Evolutionary conservation across 2,797 vertebrate genomes (phyloP).

Genomic region (Sternarchorhynchus goeldii): DNA sequence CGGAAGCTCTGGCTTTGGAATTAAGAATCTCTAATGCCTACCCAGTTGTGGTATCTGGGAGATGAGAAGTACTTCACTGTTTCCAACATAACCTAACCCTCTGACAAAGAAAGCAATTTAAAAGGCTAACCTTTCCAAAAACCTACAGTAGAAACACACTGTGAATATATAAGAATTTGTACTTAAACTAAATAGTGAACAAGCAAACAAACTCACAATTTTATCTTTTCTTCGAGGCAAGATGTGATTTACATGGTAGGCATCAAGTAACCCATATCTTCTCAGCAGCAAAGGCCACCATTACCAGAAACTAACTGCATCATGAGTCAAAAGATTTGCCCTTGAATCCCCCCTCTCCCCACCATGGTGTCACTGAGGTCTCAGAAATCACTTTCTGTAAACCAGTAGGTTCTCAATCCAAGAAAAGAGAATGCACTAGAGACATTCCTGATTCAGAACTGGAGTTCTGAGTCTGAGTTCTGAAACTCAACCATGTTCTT

Average conservation of each 20-base stretch:
- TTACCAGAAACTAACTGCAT: constrained; percentile 7
- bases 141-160: neutral
- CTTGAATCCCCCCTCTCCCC: constrained; percentile 11
- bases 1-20: constrained; percentile 10
- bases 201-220: neutral
- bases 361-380: constrained; percentile 22
- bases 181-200: constrained; percentile 1
- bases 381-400: constrained; percentile 12
- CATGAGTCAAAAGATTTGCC: constrained; percentile 11
- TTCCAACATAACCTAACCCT: neutral
- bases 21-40: neutral
- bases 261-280: neutral
- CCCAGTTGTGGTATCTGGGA: neutral
- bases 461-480: neutral
- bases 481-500: constrained; percentile 3
- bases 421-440: constrained; percentile 5
- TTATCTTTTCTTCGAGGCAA: neutral
- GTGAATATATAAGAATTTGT: neutral
- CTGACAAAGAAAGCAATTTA: neutral
- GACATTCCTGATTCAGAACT: neutral
- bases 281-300: constrained; percentile 19
- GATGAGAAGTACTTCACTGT: neutral
- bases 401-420: constrained; percentile 22
- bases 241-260: neutral
- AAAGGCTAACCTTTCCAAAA: neutral